Conservation (phyloP, 1,140 invertebrate genomes). For the Drosophila paulistorum region DNA sequence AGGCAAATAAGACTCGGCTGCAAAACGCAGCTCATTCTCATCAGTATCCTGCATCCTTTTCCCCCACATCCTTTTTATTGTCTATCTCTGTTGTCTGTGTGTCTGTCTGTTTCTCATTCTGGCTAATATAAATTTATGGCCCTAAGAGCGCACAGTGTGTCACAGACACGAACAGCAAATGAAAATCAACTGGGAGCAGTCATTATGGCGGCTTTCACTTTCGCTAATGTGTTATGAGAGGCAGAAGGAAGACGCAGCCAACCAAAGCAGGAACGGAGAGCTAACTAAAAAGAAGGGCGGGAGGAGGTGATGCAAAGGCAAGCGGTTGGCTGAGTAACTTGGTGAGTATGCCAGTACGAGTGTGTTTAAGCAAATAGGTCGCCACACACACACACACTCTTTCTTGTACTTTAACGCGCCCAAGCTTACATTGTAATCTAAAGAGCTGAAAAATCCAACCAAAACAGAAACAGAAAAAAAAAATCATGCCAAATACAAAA, state of each 20-base stretch:
- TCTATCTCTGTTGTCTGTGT: neutral
- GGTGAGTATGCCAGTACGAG: constrained; percentile 39
- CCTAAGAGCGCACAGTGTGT: constrained; percentile 56
- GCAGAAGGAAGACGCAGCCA: constrained; percentile 37
- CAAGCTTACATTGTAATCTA: constrained; percentile 75
- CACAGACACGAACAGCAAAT: constrained; percentile 66
- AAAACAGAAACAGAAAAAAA: constrained; percentile 32
- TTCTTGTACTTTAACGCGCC: constrained; percentile 62
- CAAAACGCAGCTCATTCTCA: constrained; percentile 20
- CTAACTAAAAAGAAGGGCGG: constrained; percentile 27
- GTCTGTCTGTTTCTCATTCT: constrained; percentile 14
- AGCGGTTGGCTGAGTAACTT: constrained; percentile 12
- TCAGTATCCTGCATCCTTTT: constrained; percentile 32
- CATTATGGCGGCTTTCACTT: constrained; percentile 79
- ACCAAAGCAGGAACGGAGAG: constrained; percentile 24
- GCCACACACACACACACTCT: constrained; percentile 50
- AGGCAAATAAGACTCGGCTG: constrained; percentile 19
- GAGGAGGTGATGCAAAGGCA: neutral
- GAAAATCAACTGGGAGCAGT: constrained; percentile 77
- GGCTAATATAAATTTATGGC: constrained; percentile 74
- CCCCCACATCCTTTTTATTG: constrained; percentile 22
- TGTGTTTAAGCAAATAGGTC: constrained; percentile 76
- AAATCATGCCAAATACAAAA: constrained; percentile 1
- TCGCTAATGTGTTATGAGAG: constrained; percentile 78
- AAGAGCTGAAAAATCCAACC: constrained; percentile 47